These are phyloP conservation scores for Lerista edwardsae DNA, from an alignment of 2,797 vertebrate species.

Conservation along the genomic window DNA sequence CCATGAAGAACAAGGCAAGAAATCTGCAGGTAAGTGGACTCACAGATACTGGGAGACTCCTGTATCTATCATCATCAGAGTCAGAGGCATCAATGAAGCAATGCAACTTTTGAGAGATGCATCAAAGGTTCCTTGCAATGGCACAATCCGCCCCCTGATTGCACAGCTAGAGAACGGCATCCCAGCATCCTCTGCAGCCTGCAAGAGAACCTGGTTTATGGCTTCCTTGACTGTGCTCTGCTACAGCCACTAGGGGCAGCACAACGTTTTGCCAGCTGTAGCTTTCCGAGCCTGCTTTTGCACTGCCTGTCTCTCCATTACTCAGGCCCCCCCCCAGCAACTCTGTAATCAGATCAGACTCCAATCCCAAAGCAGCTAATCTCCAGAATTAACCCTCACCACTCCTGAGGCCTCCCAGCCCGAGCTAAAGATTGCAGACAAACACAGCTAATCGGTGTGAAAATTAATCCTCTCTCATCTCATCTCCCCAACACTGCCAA, in stretches of 20 bases:
- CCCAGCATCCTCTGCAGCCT: not conserved
- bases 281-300: not conserved
- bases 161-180: not conserved
- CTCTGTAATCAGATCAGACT: not conserved
- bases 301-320: not conserved
- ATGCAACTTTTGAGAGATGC: too few relatives aligned
- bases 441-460: not conserved
- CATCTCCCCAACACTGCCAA: not conserved
- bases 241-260: not conserved
- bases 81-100: too few relatives aligned
- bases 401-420: not conserved
- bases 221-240: not conserved
- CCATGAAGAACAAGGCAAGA: too few relatives aligned
- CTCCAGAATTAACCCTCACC: not conserved
- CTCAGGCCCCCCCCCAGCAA: not conserved
- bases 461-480: not conserved
- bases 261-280: too few relatives aligned
- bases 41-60: too few relatives aligned
- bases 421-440: not conserved
- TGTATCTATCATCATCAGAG: too few relatives aligned
- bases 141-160: not conserved
- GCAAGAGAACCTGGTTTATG: not conserved
- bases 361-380: not conserved
- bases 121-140: too few relatives aligned
- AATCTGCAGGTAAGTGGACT: too few relatives aligned